Evolutionary conservation across 1,140 invertebrate species (phyloP).

Genomic region (Ladona fulva): DNA sequence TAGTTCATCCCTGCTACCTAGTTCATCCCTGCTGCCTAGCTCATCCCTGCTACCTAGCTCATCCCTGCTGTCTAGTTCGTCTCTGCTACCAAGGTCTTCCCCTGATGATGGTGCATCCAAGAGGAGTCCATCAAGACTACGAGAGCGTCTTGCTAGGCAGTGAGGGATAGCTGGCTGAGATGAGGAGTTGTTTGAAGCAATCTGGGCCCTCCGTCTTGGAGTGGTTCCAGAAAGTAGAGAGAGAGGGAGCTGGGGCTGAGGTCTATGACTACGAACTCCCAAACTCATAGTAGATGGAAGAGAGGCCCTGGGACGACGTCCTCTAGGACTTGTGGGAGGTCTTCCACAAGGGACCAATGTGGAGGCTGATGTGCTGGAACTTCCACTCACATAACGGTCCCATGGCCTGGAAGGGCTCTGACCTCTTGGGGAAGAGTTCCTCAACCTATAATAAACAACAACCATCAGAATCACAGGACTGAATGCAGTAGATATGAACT

Average conservation of each 20-base stretch:
- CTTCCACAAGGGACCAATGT: conserved; percentile 31
- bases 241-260: not conserved
- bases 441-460: conserved; percentile 39
- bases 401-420: conserved; percentile 46
- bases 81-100: not conserved
- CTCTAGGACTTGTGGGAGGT: conserved; percentile 29
- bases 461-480: not conserved
- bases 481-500: too few species aligned
- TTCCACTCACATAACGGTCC: conserved; percentile 20
- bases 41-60: not conserved
- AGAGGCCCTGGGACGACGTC: conserved; percentile 26
- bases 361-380: conserved; percentile 23
- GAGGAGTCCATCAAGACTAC: conserved; percentile 57
- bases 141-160: conserved; percentile 38
- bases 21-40: not conserved
- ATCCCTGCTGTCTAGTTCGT: not conserved
- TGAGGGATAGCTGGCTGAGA: conserved; percentile 25
- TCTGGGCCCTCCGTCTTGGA: conserved; percentile 23
- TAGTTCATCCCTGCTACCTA: not conserved
- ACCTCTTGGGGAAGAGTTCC: conserved; percentile 42
- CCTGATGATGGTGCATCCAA: not conserved
- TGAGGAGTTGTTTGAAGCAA: conserved; percentile 28
- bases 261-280: not conserved
- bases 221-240: conserved; percentile 23
- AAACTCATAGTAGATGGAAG: conserved; percentile 24